Evolutionary conservation across 64 coral and sea anemone species (phyloP).

Genomic region (Stichodactyla helianthus): DNA sequence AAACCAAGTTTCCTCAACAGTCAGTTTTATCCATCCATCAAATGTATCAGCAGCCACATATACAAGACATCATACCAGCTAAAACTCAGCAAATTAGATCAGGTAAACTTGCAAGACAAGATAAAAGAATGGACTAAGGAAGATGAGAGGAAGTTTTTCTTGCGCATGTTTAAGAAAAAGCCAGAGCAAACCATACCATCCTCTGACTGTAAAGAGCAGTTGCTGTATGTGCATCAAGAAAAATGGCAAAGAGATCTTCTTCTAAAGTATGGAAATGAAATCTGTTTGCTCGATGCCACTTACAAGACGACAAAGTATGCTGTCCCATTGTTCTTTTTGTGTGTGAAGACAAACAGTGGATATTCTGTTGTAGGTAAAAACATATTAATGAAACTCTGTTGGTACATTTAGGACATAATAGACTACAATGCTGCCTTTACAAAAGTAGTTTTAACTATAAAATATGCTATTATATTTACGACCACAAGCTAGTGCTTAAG

Average conservation of each 20-base stretch:
- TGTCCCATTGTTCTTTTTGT: constrained; percentile 41
- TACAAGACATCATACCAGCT: neutral
- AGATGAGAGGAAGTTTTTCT: neutral
- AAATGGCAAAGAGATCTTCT: constrained; percentile 23
- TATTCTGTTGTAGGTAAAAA: constrained; percentile 34
- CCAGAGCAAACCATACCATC: neutral
- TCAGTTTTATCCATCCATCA: neutral
- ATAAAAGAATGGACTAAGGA: neutral
- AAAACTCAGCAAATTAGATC: neutral
- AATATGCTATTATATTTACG: no score
- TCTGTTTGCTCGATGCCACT: constrained; percentile 13
- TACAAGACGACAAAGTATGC: constrained; percentile 36
- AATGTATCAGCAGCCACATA: constrained; percentile 1
- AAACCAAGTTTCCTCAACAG: neutral
- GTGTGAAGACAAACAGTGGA: constrained; percentile 26
- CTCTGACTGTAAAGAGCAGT: neutral
- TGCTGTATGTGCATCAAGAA: constrained; percentile 8
- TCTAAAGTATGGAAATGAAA: neutral
- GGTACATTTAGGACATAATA: no score
- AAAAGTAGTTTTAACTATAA: no score
- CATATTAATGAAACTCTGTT: neutral
- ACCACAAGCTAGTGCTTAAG: no score
- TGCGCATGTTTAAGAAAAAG: neutral
- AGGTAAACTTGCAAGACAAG: neutral
- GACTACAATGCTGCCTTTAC: no score